Base-by-base conservation (phyloP, 2,797 vertebrate species). In the Takifugu rubripes region DNA sequence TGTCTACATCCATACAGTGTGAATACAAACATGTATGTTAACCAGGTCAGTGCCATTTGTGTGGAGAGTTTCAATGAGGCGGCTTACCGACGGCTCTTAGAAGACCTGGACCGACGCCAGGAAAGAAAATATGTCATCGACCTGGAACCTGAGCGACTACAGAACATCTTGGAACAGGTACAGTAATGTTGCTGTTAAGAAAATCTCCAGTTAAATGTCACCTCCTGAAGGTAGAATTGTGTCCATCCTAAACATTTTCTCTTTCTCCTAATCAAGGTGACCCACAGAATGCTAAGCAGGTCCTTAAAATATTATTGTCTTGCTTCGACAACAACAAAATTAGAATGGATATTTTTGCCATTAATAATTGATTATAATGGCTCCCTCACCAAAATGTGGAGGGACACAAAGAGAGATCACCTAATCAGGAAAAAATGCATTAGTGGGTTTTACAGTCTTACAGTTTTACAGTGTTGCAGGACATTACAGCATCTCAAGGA, bases 61-160 rank as follows among this genome's bases (percentile, higher is more conserved):
- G 95, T 97, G 90, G 95, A 97, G 93, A 97, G 94, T 86, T 97
- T 97, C 91, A 96, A 94, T 11, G 95, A 97, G 72, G 94, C 94
- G 55, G 95, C 93, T 21, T 97, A 97, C 81, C 92, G 95, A 14
- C 88, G 94, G 40, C 93, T 97, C 61, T 83, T 97, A 70, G 95
- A 97, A 87, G 95, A 97, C 75, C 88, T 97, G 85, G 95, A 97
- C 75, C 92, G 95, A 84, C 93, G 95, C 74, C 94, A 97, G 82
- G 95, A 97, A 82, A 94, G 94, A 85, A 97, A 96, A 87, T 97
- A 94, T 76, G 95, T 97, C 67, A 94, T 97, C 83, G 95, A 97
- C 83, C 93, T 96, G 84, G 95, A 97, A 87, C 94, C 95, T 69
- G 95, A 96, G 75, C 92, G 94, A 78, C 93, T 97, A 76, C 94